Base-by-base conservation (phyloP, 2,888 invertebrate species). In the Plagodis dolabraria region DNA sequence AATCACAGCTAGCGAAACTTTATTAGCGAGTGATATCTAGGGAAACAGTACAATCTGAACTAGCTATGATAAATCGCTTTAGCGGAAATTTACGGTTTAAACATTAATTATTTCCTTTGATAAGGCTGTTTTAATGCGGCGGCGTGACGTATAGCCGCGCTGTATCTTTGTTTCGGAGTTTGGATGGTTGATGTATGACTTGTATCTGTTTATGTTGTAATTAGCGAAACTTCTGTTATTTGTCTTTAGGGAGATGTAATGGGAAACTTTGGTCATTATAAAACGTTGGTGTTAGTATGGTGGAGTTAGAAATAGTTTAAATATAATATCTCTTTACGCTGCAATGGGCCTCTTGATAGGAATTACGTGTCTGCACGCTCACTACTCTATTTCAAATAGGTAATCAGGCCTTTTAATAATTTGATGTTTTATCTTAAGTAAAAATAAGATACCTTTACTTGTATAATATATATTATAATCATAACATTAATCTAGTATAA, bases 41-140 rank as follows among this genome's bases (percentile, higher is more conserved):
- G 38, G 38, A 47, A 47, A 47, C 48, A 43, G 22, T 40, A 47
- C 63, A 65, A 68, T 70, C 70, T 65, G 48, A 62, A 67, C 59
- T 62, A 65, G 64, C 65, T 60, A 64, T 75, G 74, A 76, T 77
- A 78, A 82, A 82, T 80, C 71, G 71, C 71, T 75, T 70, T 73
- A 70, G 60, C 62, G 67, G 65, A 72, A 76, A 80, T 79, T 75
- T 80, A 76, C 75, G 75, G 71, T 75, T 70, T 62, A 65, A 75
- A 72, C 82, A 82, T 82, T 80, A 82, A 79, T 80, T 77, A 80
- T 76, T 77, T 80, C 75, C 70, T 71, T 70, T 74, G 75, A 75
- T 77, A 76, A 71, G 64, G 42, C 12, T 12, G 54, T 8, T 48
- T 48, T 61, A 60, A 60, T 57, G 34, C 60, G 35, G 34, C 60